These are phyloP conservation scores for Apodemia zela DNA, from an alignment of 2,888 invertebrate genomes.

Conservation along the genomic window DNA sequence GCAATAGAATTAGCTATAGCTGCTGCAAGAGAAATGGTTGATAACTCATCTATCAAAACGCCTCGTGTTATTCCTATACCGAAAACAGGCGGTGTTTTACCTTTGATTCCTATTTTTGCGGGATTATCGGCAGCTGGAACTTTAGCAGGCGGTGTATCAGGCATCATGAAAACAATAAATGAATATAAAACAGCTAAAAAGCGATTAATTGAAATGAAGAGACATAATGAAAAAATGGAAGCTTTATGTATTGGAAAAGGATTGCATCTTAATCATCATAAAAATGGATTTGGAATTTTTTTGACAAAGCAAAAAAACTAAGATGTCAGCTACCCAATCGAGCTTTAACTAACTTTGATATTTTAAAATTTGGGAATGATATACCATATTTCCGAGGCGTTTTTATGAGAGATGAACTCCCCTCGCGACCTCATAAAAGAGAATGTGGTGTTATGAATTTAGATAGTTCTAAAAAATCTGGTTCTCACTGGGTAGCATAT, in stretches of 20 bases:
- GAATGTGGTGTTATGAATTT: slow-evolving; percentile 22
- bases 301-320: slow-evolving; percentile 7
- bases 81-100: slow-evolving; percentile 45
- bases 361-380: neutral
- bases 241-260: slow-evolving; percentile 15
- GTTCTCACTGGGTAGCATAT: slow-evolving; percentile 22
- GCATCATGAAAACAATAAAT: slow-evolving; percentile 42
- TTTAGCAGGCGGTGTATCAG: slow-evolving; percentile 45
- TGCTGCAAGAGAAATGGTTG: slow-evolving; percentile 27
- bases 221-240: slow-evolving; percentile 19
- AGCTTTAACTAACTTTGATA: neutral
- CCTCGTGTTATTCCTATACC: slow-evolving; percentile 44
- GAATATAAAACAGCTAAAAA: slow-evolving; percentile 41
- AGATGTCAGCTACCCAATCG: neutral
- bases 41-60: slow-evolving; percentile 31
- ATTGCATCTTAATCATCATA: slow-evolving; percentile 6
- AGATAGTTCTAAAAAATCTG: neutral
- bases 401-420: slow-evolving; percentile 34
- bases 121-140: slow-evolving; percentile 43
- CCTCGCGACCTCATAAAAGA: slow-evolving; percentile 24
- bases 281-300: slow-evolving; percentile 6
- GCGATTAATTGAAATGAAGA: slow-evolving; percentile 17
- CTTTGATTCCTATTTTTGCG: slow-evolving; percentile 48
- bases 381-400: slow-evolving; percentile 30
- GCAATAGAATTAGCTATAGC: slow-evolving; percentile 29